Evolutionary conservation across 2,113 vertebrate species (phyloP).

Genomic region (Camelus dromedarius): DNA sequence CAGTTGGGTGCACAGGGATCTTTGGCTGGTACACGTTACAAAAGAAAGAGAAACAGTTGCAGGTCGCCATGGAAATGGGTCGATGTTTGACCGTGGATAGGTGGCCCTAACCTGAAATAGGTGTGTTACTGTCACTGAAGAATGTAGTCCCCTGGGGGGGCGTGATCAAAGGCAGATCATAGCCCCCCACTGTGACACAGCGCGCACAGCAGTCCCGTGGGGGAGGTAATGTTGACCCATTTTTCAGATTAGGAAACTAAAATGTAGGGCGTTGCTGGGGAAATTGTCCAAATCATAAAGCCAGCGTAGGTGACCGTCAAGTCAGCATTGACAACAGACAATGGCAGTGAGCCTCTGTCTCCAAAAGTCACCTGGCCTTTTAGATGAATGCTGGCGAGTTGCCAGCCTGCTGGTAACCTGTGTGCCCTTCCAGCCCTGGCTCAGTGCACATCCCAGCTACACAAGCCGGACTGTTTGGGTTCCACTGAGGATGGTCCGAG

Average conservation of each 20-base stretch:
- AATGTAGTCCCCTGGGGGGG: fast-evolving
- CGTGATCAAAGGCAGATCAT: too few species aligned
- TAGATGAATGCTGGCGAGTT: not conserved
- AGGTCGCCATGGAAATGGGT: not conserved
- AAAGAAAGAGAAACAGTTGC: not conserved
- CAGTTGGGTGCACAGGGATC: not conserved
- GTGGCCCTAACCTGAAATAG: fast-evolving
- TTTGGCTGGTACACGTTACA: not conserved
- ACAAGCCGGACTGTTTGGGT: not conserved
- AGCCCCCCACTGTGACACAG: fast-evolving
- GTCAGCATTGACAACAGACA: fast-evolving
- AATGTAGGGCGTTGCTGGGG: not conserved
- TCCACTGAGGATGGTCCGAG: not conserved
- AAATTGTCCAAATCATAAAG: not conserved
- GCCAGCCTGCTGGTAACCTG: not conserved
- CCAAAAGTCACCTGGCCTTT: too few species aligned
- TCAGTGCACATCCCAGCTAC: too few species aligned
- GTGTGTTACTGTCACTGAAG: not conserved
- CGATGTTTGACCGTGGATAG: fast-evolving
- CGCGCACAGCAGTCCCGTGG: too few species aligned
- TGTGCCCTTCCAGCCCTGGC: not conserved
- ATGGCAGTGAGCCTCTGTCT: fast-evolving
- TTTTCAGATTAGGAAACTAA: not conserved
- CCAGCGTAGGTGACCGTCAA: fast-evolving
- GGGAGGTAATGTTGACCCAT: fast-evolving